Evolutionary conservation across 2,888 invertebrate genomes (phyloP), one percentile per base, ranked within the genome.

Genomic region (Disparrhopalites patrizii): DNA sequence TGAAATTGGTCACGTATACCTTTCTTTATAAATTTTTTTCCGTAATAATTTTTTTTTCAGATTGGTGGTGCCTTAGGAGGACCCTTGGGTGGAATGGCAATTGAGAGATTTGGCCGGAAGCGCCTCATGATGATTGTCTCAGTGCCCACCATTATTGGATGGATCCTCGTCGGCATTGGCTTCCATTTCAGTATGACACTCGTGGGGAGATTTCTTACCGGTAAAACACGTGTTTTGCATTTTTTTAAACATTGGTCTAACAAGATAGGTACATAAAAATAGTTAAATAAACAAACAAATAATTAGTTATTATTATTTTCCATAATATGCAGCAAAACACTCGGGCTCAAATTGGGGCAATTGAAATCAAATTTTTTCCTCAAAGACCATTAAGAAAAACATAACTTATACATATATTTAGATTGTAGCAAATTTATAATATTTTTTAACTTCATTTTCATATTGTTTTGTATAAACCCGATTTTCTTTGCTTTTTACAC

Each of bases 61-160:
- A 31, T 65, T 27, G 65, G 50, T n/a, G 65, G 57, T 15, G 15
- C 57, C 10, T 15, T 58, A 10, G 30, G 58, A 1, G 50, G 27
- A 15, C 56, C 56, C 5, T 3, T 65, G 13, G 38, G 36, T 4
- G 65, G 65, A 1, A 10, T 50, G 4, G 5, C 30, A 18, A 43
- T 65, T n/a, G 58, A 65, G 15, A 2, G 18, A 3, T 51, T 60
- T 36, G 65, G 65, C 5, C 47, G 65, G 20, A 65, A 65, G 50
- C 18, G 15, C 4, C 28, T 51, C 30, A 57, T 65, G 50, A 15
- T 65, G 7, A 18, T 65, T 15, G 15, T 33, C 8, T 57, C 58
- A 33, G 30, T 51, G 13, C 38, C 40, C 3, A 23, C 20, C 1
- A 47, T 58, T 15, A 18, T 58, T 7, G 65, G 65, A 25, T 65